Evolutionary conservation across 2,888 invertebrate genomes (phyloP).

Genomic region (Cistogaster globosa): DNA sequence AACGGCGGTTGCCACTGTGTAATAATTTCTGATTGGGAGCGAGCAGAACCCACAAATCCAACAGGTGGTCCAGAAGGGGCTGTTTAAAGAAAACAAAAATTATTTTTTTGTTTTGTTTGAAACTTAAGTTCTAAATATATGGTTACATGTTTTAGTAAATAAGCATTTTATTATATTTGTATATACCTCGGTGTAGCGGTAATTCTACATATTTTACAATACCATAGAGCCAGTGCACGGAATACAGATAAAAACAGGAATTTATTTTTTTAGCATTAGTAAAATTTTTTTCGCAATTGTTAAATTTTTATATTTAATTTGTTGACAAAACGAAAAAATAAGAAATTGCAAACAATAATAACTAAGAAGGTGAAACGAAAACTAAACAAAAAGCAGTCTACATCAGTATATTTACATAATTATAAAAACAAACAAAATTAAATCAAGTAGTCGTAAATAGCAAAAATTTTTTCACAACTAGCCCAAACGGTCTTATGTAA

Average conservation of each 20-base stretch:
- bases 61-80: constrained; percentile 98
- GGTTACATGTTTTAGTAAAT: constrained; percentile 25
- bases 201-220: constrained; percentile 79
- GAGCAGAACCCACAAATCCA: constrained; percentile 96
- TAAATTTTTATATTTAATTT: no score
- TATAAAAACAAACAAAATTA: no score
- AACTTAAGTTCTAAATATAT: background rate
- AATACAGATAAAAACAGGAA: constrained; percentile 73
- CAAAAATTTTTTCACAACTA: no score
- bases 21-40: constrained; percentile 97
- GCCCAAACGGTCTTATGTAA: no score
- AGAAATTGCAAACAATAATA: no score
- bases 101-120: background rate
- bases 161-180: constrained; percentile 47
- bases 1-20: constrained; percentile 98
- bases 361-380: no score
- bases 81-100: constrained; percentile 79
- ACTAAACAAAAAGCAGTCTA: no score
- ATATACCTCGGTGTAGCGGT: constrained; percentile 83
- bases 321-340: no score
- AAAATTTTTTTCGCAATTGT: constrained; percentile 37
- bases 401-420: no score
- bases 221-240: constrained; percentile 76
- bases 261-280: constrained; percentile 74
- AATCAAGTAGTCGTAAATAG: no score